A percentile compares a stretch with the other conserved stretches of the same genome.
Conservation (phyloP, 53 echinoderm and acorn worm genomes). For the Stichopus horrens region DNA sequence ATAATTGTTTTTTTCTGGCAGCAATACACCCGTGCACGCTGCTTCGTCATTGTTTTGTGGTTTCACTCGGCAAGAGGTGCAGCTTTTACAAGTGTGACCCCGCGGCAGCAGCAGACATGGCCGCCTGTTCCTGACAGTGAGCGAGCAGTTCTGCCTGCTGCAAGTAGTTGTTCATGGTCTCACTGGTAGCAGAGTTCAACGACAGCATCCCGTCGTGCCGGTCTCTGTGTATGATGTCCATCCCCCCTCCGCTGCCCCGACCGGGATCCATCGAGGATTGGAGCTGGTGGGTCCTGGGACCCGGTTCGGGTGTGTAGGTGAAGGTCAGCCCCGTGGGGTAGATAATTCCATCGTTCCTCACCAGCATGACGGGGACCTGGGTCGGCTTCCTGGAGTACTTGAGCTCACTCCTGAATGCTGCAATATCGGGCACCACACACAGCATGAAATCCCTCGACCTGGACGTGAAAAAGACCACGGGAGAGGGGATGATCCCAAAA, state of each 20-base stretch:
- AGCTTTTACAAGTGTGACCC: not conserved
- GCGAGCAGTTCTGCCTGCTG: not conserved
- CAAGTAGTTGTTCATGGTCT: not conserved
- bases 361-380: conserved; percentile 94
- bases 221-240: conserved; percentile 17
- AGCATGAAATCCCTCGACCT: conserved; percentile 87
- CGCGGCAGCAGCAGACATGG: not conserved
- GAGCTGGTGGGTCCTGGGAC: conserved; percentile 51
- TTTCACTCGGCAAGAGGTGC: not conserved
- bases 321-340: conserved; percentile 97
- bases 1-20: too few species aligned
- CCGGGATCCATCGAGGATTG: conserved; percentile 46
- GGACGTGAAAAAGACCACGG: not conserved
- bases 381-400: conserved; percentile 86
- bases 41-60: too few species aligned
- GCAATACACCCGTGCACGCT: too few species aligned
- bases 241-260: not conserved
- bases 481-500: not conserved
- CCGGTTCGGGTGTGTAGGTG: conserved; percentile 96
- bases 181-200: not conserved
- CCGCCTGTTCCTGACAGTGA: not conserved
- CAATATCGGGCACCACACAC: conserved; percentile 97
- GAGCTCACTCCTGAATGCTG: conserved; percentile 90
- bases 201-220: not conserved
- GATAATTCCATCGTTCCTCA: conserved; percentile 93